Evolutionary conservation across 2,888 invertebrate species (phyloP).

Genomic region (Tubulanus polymorphus): DNA sequence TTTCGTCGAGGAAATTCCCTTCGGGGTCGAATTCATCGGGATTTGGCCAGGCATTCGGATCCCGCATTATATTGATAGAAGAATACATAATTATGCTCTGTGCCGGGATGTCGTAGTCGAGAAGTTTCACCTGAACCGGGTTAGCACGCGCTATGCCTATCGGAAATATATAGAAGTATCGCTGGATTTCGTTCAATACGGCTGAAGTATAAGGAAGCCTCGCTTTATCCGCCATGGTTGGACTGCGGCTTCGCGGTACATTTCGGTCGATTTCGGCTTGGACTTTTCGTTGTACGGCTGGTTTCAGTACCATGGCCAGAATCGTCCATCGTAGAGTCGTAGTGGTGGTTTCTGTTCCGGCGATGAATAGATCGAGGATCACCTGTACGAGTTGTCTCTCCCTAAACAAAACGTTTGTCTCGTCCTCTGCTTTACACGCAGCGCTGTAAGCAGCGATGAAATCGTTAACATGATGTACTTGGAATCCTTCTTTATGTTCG

Average conservation of each 20-base stretch:
- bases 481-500: slow-evolving; percentile 16
- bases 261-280: slow-evolving; percentile 11
- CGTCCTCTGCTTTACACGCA: slow-evolving; percentile 9
- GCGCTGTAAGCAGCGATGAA: slow-evolving; percentile 18
- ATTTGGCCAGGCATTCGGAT: slow-evolving; percentile 31
- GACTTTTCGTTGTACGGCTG: slow-evolving; percentile 12
- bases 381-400: slow-evolving; percentile 16
- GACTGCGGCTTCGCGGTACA: slow-evolving; percentile 11
- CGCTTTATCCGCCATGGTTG: slow-evolving; percentile 10
- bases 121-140: slow-evolving; percentile 20
- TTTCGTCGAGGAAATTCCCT: slow-evolving; percentile 21
- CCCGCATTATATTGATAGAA: slow-evolving; percentile 27
- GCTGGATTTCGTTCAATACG: slow-evolving; percentile 35
- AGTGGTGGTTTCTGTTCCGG: slow-evolving; percentile 20
- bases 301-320: slow-evolving; percentile 12
- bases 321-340: slow-evolving; percentile 18
- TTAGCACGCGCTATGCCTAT: slow-evolving; percentile 36
- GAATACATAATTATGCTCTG: slow-evolving; percentile 27
- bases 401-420: slow-evolving; percentile 1
- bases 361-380: slow-evolving; percentile 19
- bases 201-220: slow-evolving; percentile 19
- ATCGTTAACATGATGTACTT: slow-evolving; percentile 17
- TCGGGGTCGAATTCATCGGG: slow-evolving; percentile 35
- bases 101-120: slow-evolving; percentile 33
- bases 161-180: slow-evolving; percentile 46